A percentile compares a stretch with the other conserved stretches of the same genome.
Conservation (phyloP, 1,140 invertebrate species). For the Heliconius himera region DNA sequence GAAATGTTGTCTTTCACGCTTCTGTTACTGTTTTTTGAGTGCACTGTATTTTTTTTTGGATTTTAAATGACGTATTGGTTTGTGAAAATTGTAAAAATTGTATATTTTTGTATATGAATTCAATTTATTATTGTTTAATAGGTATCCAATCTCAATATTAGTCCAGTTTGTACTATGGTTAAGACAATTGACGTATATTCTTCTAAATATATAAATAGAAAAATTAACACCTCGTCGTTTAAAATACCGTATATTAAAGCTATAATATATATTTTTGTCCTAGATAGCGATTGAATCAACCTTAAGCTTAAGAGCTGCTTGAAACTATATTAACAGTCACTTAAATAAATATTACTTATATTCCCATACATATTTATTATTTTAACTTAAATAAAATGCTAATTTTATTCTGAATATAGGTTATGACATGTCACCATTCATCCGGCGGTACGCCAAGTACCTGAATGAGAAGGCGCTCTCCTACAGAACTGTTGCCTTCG, state of each 20-base stretch:
- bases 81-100: not conserved
- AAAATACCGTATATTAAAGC: no score
- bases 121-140: no score
- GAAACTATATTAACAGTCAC: not conserved
- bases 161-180: no score
- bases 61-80: not conserved
- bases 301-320: no score
- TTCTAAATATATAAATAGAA: no score
- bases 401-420: constrained; percentile 82
- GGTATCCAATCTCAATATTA: no score
- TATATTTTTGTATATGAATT: not conserved
- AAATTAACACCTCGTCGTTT: no score
- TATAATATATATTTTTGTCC: no score
- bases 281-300: no score
- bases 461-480: constrained; percentile 99
- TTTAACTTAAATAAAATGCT: not conserved
- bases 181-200: no score
- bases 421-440: constrained; percentile 99
- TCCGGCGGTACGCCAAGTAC: constrained; percentile 98
- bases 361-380: not conserved
- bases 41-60: constrained; percentile 11
- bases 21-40: constrained; percentile 25
- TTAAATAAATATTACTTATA: not conserved
- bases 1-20: constrained; percentile 30
- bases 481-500: constrained; percentile 98